These are phyloP conservation scores for Camelus dromedarius DNA, from an alignment of 2,113 vertebrate genomes.

Conservation along the genomic window DNA sequence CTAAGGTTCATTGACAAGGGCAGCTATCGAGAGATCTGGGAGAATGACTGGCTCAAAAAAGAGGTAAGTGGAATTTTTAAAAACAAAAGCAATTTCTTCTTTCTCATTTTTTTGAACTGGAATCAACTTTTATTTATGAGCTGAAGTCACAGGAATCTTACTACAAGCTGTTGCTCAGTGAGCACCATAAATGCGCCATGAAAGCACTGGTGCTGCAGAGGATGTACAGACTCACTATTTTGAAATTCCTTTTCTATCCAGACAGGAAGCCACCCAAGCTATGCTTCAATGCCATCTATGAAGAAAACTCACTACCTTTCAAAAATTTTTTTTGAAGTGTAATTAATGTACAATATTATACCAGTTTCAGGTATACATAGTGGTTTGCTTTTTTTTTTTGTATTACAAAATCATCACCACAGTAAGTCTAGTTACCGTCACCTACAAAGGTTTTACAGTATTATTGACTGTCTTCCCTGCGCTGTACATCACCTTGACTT, in stretches of 20 bases:
- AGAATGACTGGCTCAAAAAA: slow-evolving; percentile 90
- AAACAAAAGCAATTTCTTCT: background rate
- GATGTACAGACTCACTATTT: background rate
- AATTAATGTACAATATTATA: too few species aligned
- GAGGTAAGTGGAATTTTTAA: slow-evolving; percentile 85
- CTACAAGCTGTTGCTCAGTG: background rate
- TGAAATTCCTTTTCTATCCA: background rate
- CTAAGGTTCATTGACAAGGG: slow-evolving; percentile 84
- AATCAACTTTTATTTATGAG: slow-evolving; percentile 21
- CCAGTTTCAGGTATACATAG: too few species aligned
- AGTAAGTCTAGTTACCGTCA: too few species aligned
- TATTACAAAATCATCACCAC: too few species aligned
- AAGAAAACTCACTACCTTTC: background rate
- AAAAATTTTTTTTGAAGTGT: too few species aligned
- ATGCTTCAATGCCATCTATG: background rate
- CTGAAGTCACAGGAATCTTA: slow-evolving; percentile 9
- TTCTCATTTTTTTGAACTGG: background rate
- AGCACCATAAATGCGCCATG: background rate
- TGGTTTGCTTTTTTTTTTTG: too few species aligned
- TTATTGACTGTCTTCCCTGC: too few species aligned
- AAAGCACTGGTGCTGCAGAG: background rate
- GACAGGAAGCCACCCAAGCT: background rate
- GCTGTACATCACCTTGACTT: too few species aligned
- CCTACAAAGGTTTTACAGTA: too few species aligned
- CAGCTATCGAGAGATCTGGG: slow-evolving; percentile 86